Evolutionary conservation across 2,797 vertebrate genomes (phyloP).

Genomic region (Pangasius sanitwongsei): DNA sequence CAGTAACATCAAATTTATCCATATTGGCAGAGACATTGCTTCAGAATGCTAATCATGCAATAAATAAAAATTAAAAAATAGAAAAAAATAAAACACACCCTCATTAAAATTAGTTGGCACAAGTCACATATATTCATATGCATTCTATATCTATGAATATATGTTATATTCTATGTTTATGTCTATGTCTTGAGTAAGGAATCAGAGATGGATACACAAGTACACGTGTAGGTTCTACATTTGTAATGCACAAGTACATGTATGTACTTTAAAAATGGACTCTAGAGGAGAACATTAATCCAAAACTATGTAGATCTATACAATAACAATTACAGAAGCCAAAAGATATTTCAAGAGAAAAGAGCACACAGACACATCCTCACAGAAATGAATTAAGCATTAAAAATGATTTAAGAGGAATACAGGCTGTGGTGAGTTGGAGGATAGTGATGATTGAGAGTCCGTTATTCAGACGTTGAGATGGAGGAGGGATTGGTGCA

Average conservation of each 20-base stretch:
- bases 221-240: background rate
- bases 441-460: conserved; percentile 15
- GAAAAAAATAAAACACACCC: background rate
- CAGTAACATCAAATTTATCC: background rate
- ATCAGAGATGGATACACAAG: background rate
- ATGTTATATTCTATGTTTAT: background rate
- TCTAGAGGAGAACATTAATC: background rate
- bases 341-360: conserved; percentile 52
- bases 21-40: background rate
- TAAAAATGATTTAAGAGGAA: background rate
- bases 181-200: background rate
- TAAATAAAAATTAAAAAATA: background rate
- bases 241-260: background rate
- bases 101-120: background rate
- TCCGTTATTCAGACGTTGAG: conserved; percentile 47
- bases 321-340: conserved; percentile 40
- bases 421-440: background rate
- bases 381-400: conserved; percentile 51
- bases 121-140: background rate
- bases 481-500: conserved; percentile 15
- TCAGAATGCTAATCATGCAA: background rate
- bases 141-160: background rate
- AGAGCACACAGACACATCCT: conserved; percentile 68
- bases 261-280: background rate
- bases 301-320: background rate